These are phyloP conservation scores for Notospermus geniculatus DNA, from an alignment of 1,140 invertebrate genomes.

Conservation along the genomic window DNA sequence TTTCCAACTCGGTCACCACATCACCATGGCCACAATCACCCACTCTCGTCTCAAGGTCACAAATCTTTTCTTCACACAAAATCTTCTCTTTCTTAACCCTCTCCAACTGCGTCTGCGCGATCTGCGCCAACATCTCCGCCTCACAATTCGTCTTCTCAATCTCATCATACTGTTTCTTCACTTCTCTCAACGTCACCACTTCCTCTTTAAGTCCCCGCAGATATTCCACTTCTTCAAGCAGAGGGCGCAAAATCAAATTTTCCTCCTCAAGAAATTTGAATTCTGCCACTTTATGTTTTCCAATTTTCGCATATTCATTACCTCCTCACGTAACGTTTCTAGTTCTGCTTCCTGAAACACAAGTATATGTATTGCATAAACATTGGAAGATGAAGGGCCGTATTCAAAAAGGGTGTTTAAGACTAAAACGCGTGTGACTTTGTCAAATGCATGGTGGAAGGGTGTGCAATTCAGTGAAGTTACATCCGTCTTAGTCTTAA, in stretches of 20 bases:
- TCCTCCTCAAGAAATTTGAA: not conserved
- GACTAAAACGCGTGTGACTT: too few species aligned
- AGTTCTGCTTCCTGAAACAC: slow-evolving; percentile 15
- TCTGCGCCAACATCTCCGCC: slow-evolving; percentile 2
- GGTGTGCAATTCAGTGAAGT: too few species aligned
- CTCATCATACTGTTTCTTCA: slow-evolving; percentile 7
- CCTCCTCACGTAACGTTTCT: slow-evolving; percentile 12
- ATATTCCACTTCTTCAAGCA: slow-evolving; percentile 17
- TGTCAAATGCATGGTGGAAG: too few species aligned
- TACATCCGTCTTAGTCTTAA: too few species aligned
- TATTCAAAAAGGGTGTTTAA: too few species aligned
- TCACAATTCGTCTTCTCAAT: slow-evolving; percentile 9
- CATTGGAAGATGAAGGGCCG: too few species aligned
- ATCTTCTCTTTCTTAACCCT: slow-evolving; percentile 14
- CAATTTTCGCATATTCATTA: slow-evolving; percentile 16
- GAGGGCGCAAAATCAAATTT: slow-evolving; percentile 16
- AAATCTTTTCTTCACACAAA: slow-evolving; percentile 15
- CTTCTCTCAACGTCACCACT: slow-evolving; percentile 17
- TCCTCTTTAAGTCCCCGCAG: slow-evolving; percentile 14
- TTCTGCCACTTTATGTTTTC: slow-evolving; percentile 15
- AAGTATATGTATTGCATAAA: too few species aligned
- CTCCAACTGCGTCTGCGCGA: slow-evolving; percentile 11
- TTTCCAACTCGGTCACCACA: slow-evolving; percentile 18
- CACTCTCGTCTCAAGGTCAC: slow-evolving; percentile 14
- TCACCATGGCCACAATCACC: slow-evolving; percentile 13